Evolutionary conservation across 2,888 invertebrate species (phyloP).

Genomic region (Acanthosepion lycidas): DNA sequence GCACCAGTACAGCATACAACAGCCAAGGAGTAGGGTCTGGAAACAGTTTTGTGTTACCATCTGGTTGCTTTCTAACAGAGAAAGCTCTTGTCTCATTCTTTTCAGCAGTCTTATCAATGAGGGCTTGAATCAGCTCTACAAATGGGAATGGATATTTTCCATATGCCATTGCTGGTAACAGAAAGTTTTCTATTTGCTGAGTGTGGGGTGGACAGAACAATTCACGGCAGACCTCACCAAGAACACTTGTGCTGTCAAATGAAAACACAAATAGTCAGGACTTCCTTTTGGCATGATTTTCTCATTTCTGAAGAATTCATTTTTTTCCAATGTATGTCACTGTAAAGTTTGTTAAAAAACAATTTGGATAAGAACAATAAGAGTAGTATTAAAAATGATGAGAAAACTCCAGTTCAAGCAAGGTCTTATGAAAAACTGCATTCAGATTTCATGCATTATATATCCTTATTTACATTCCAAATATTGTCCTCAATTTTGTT

Average conservation of each 20-base stretch:
- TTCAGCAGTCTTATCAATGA: conserved; percentile 60
- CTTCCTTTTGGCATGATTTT: too few relatives aligned
- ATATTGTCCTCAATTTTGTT: too few relatives aligned
- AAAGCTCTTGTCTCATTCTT: conserved; percentile 3
- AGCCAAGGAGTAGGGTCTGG: conserved; percentile 78
- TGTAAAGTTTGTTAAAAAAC: too few relatives aligned
- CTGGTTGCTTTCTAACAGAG: neutral
- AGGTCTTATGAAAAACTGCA: too few relatives aligned
- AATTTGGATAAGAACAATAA: too few relatives aligned
- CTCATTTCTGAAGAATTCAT: too few relatives aligned
- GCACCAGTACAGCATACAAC: conserved; percentile 81
- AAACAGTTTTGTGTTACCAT: neutral
- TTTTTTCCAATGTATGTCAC: too few relatives aligned
- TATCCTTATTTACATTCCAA: too few relatives aligned
- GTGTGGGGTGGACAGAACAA: conserved; percentile 70
- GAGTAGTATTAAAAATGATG: too few relatives aligned
- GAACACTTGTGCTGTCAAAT: conserved; percentile 59
- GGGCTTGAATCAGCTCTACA: conserved; percentile 68
- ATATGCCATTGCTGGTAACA: conserved; percentile 72
- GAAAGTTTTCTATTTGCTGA: conserved; percentile 71
- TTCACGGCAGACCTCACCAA: conserved; percentile 60
- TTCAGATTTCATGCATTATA: too few relatives aligned
- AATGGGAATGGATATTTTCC: conserved; percentile 71
- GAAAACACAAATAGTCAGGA: neutral
- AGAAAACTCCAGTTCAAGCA: too few relatives aligned